These are phyloP conservation scores for Drosophila ercepeae DNA, from an alignment of 1,140 invertebrate species.

Conservation along the genomic window DNA sequence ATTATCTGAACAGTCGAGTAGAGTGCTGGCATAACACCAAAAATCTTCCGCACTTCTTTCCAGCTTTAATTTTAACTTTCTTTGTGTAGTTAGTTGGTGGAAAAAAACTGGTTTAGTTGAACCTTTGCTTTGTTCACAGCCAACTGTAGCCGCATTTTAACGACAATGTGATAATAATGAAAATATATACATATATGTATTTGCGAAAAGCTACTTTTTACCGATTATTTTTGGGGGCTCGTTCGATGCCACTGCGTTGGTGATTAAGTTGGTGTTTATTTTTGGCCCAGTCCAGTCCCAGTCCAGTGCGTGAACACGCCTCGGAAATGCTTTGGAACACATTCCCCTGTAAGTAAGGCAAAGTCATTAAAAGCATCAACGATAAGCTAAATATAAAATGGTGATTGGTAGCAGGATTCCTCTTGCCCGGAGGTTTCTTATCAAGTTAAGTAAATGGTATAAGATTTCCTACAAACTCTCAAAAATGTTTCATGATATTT, in stretches of 20 bases:
- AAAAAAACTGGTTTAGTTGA: conserved; percentile 60
- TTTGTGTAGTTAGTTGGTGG: conserved; percentile 55
- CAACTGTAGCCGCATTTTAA: conserved; percentile 37
- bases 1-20: conserved; percentile 23
- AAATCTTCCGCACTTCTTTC: conserved; percentile 32
- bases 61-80: conserved; percentile 74
- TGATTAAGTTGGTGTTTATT: conserved; percentile 71
- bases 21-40: conserved; percentile 14
- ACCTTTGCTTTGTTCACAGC: conserved; percentile 24
- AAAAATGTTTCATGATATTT: conserved; percentile 20
- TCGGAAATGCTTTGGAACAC: conserved; percentile 52
- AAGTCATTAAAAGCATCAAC: conserved; percentile 55
- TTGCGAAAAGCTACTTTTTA: conserved; percentile 44
- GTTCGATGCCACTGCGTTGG: conserved; percentile 38
- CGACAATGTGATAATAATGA: conserved; percentile 58
- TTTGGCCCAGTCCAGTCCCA: conserved; percentile 23
- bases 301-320: conserved; percentile 52
- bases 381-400: conserved; percentile 59
- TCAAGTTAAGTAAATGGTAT: conserved; percentile 28
- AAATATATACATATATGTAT: conserved; percentile 51
- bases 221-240: conserved; percentile 70
- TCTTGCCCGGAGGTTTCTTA: neutral
- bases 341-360: conserved; percentile 63
- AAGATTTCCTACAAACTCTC: conserved; percentile 9
- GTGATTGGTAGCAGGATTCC: conserved; percentile 42